A percentile compares a stretch with the other conserved stretches of the same genome.
These are phyloP conservation scores for Fratercula arctica DNA, from an alignment of 2,797 vertebrate genomes.

Conservation along the genomic window DNA sequence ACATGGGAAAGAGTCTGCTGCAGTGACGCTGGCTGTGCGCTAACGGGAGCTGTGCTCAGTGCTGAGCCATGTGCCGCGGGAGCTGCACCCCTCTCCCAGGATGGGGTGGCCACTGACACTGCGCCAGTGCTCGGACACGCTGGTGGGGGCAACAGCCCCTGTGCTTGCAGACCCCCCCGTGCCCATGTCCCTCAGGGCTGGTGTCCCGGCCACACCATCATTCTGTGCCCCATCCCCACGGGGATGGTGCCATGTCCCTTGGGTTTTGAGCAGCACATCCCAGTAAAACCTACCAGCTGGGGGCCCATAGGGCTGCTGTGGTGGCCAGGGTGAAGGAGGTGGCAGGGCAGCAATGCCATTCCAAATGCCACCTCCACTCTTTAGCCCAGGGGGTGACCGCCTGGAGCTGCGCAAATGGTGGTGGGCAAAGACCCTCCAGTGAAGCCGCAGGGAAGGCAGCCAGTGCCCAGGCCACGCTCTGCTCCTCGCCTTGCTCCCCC, in stretches of 20 bases:
- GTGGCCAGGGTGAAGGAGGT: not conserved
- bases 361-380: not conserved
- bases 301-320: not conserved
- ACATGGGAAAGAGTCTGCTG: not conserved
- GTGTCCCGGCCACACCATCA: not conserved
- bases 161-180: not conserved
- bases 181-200: not conserved
- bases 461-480: rapidly evolving
- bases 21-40: rapidly evolving
- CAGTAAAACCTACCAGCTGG: not conserved
- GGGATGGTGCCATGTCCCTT: not conserved
- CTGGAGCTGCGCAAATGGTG: not conserved
- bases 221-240: rapidly evolving
- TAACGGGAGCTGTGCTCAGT: not conserved
- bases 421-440: not conserved
- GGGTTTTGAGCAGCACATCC: not conserved
- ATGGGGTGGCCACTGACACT: rapidly evolving
- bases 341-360: not conserved
- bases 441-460: not conserved
- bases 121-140: not conserved
- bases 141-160: not conserved
- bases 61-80: rapidly evolving
- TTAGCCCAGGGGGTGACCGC: not conserved
- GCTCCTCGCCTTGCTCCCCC: rapidly evolving
- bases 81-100: not conserved